A percentile compares a stretch with the other conserved stretches of the same genome.
Evolutionary conservation across 2,888 invertebrate species (phyloP).

Genomic region (Drosophila subquinaria): DNA sequence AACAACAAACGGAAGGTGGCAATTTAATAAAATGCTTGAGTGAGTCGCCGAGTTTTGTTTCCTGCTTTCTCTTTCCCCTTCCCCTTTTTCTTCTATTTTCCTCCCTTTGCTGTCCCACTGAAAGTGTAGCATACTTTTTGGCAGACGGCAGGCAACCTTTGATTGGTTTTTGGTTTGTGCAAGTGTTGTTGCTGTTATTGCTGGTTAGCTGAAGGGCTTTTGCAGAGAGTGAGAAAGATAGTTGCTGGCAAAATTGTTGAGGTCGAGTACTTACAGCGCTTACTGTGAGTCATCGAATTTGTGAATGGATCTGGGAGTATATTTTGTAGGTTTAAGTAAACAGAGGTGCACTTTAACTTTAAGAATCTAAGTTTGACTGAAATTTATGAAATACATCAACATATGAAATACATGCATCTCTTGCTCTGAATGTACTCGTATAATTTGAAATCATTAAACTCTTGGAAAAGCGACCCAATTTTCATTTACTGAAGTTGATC

Average conservation of each 20-base stretch:
- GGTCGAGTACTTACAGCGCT: conserved; percentile 20
- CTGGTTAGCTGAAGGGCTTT: conserved; percentile 34
- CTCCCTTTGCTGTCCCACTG: conserved; percentile 1
- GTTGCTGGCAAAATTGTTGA: conserved; percentile 28
- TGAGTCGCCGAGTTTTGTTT: conserved; percentile 80
- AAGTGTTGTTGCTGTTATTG: conserved; percentile 33
- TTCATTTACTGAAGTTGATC: too few species aligned
- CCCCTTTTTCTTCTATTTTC: background rate
- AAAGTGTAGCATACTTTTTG: conserved; percentile 75
- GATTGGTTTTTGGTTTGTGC: conserved; percentile 52
- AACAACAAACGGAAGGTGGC: conserved; percentile 83
- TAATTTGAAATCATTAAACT: too few species aligned
- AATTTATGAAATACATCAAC: background rate
- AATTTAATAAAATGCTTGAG: conserved; percentile 84
- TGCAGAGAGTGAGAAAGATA: conserved; percentile 13
- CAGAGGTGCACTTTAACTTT: background rate
- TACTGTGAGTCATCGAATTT: conserved; percentile 19
- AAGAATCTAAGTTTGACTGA: background rate
- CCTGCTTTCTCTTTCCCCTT: conserved; percentile 48
- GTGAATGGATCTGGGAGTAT: background rate
- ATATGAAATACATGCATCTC: too few species aligned
- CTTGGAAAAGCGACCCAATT: too few species aligned
- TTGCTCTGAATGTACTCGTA: too few species aligned
- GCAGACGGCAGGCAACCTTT: conserved; percentile 56
- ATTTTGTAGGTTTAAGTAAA: background rate